Evolutionary conservation across 2,888 invertebrate species (phyloP), one percentile per base, ranked within the genome.

Genomic region (Phoenoteleia sp.): DNA sequence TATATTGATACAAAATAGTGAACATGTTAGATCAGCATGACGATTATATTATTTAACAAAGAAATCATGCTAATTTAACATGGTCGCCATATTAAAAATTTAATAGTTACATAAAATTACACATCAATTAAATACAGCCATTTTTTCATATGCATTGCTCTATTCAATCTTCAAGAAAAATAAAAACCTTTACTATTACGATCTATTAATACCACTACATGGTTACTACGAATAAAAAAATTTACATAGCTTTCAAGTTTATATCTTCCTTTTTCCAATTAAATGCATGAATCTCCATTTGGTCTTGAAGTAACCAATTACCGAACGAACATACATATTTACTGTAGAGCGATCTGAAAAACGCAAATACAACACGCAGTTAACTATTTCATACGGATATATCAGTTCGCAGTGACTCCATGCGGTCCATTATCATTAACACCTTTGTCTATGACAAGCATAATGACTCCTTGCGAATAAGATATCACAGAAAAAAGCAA

Each of bases 401-500:
- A 42, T 42, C 42, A 9, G 17, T 17, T 19, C 29, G 19, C 19
- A 47, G 45, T 66, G 64, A 66, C 64, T 47, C 64, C 42, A 47
- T 29, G 27, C 47, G 64, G 25, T 66, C 64, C 64, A 72, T 81
- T 69, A 81, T 75, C 81, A 75, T 81, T 81, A 81, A 69, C 81
- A 74, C 81, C 69, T 81, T 42, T 23, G 39, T 62, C 54, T 58
- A 54, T 69, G 74, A 81, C 81, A 74, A 74, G 66, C 75, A 69
- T 81, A 81, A 81, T 75, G 75, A 81, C 60, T 74, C 56, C 67
- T 74, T 23, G 52, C 4, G 49, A 72, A 29, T 23, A 29, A 52
- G 52, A 25, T 52, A 52, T 25, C 52, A 13, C 15, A 11, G 17
- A 54, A 71, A 79, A 72, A 62, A 29, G 13, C 7, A n/a, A 15